Conservation (phyloP, 2,113 vertebrate species). For the Galeopterus variegatus region DNA sequence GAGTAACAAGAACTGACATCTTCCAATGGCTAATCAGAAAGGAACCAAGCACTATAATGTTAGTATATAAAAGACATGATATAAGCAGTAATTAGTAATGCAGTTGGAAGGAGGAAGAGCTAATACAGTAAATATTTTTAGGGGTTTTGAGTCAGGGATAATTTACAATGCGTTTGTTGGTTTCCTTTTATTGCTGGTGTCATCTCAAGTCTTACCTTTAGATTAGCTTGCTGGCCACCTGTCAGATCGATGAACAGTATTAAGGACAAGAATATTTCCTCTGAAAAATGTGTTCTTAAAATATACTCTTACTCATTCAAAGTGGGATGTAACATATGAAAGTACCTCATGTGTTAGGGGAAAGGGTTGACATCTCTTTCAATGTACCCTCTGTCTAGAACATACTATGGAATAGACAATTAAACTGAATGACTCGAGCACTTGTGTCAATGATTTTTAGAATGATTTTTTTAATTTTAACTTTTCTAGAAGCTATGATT, state of each 20-base stretch:
- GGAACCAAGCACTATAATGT: not conserved
- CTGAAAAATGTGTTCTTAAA: not conserved
- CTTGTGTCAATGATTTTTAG: not conserved
- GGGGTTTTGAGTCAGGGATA: not conserved
- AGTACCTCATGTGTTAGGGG: not conserved
- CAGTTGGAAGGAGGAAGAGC: not conserved
- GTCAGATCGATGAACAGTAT: not conserved
- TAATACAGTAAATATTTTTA: not conserved
- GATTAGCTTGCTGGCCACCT: not conserved
- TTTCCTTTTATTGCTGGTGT: not conserved
- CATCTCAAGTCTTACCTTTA: not conserved
- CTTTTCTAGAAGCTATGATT: too few relatives aligned
- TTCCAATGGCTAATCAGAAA: slow-evolving; percentile 22
- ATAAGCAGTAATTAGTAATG: not conserved
- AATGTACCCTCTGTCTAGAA: not conserved
- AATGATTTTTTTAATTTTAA: not conserved
- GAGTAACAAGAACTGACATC: not conserved
- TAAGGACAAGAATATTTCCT: not conserved
- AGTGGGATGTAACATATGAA: not conserved
- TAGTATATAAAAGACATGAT: not conserved
- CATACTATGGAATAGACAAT: not conserved
- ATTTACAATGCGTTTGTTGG: not conserved
- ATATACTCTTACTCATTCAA: not conserved
- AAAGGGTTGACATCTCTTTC: not conserved
- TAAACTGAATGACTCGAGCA: not conserved